Conservation (phyloP, 2,888 invertebrate species). For the Pterobdella sp. region DNA sequence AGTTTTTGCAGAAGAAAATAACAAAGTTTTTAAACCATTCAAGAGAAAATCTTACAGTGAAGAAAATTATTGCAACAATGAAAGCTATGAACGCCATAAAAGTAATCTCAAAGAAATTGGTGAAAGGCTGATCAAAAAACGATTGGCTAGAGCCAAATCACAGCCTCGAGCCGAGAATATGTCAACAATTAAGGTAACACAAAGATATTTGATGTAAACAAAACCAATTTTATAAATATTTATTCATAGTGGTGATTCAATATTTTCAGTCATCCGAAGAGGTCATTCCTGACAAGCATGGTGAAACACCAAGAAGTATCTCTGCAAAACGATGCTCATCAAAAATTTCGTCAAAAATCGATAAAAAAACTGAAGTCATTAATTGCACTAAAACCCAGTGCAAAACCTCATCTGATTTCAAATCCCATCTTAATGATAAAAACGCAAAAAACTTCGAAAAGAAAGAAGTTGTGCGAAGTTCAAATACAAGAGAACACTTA, state of each 20-base stretch:
- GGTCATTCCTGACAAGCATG: neutral
- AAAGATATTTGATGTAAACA: no score
- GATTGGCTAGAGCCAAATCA: conserved; percentile 4
- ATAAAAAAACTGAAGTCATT: neutral
- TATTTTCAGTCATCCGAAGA: neutral
- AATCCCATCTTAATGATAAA: neutral
- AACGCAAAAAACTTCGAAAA: neutral
- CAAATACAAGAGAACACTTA: neutral
- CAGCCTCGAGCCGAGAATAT: neutral
- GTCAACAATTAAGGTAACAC: no score
- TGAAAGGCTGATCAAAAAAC: neutral
- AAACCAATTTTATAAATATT: no score
- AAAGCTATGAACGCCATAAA: neutral
- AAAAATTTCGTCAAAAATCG: neutral
- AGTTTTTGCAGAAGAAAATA: no score
- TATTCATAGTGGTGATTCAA: no score
- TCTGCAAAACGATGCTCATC: neutral
- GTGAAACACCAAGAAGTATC: neutral
- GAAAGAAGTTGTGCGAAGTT: neutral
- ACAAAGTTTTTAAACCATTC: no score
- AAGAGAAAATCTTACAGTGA: neutral
- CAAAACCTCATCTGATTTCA: neutral
- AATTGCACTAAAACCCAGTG: neutral
- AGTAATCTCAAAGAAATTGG: neutral
- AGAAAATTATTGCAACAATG: neutral